These are phyloP conservation scores for Hirudo medicinalis DNA, from an alignment of 1,140 invertebrate genomes.

Conservation along the genomic window DNA sequence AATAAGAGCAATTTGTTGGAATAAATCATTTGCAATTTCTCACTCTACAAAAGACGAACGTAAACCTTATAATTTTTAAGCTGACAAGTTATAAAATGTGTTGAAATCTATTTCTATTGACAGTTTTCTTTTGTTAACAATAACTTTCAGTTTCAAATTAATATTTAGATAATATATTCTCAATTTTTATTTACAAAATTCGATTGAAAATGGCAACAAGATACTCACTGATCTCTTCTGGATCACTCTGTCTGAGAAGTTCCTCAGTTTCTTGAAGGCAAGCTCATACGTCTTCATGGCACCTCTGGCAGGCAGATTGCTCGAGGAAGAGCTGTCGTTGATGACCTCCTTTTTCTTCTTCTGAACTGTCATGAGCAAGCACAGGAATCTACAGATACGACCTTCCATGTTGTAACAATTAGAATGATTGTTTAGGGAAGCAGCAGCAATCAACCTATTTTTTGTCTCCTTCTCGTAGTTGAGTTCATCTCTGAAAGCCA, in stretches of 20 bases:
- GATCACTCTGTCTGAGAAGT: constrained; percentile 4
- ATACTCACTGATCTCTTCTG: neutral
- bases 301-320: neutral
- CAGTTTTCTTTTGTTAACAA: no score
- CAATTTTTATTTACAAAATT: no score
- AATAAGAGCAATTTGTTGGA: no score
- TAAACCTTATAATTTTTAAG: no score
- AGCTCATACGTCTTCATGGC: neutral
- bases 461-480: constrained; percentile 7
- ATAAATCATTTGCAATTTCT: no score
- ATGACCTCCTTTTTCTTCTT: neutral
- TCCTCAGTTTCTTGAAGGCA: neutral
- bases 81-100: no score
- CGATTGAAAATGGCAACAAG: no score
- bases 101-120: no score
- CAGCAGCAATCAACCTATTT: neutral
- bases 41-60: no score
- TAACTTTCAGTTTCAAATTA: no score
- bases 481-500: constrained; percentile 7
- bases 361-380: constrained; percentile 6
- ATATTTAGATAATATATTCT: no score
- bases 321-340: neutral
- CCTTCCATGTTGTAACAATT: neutral
- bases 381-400: neutral
- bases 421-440: neutral